A percentile compares a stretch with the other conserved stretches of the same genome.
phyloP scores from a whole-genome alignment of 2,888 invertebrate genomes.

The Clunio marinus region DNA sequence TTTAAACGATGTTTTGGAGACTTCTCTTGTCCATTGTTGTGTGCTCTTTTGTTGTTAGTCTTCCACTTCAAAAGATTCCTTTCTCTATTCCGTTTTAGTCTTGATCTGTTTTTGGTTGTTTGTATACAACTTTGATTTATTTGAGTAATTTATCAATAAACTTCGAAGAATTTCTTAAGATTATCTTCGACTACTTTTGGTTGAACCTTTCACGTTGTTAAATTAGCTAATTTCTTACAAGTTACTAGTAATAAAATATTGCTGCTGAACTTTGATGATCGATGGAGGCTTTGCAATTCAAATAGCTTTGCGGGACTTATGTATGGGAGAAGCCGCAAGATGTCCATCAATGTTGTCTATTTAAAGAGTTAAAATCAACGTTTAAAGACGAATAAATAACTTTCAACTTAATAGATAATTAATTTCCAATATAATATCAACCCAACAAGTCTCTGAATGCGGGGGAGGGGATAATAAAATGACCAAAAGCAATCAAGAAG shows the following conservation, averaged over 20 bases:
- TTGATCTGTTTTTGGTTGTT: constrained; percentile 25
- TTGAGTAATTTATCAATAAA: constrained; percentile 33
- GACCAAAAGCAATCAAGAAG: neutral
- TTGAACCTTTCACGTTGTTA: no score
- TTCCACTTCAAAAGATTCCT: constrained; percentile 14
- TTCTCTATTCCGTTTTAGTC: constrained; percentile 22
- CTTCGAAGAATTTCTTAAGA: constrained; percentile 14
- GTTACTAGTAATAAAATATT: neutral
- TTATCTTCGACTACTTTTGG: neutral
- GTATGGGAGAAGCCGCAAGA: constrained; percentile 1
- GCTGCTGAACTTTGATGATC: constrained; percentile 2
- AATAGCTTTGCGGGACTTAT: neutral
- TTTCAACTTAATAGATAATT: constrained; percentile 14
- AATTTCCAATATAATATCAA: constrained; percentile 29
- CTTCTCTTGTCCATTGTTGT: constrained; percentile 35
- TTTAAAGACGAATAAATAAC: constrained; percentile 13
- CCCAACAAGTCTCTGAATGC: constrained; percentile 1
- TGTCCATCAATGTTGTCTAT: neutral
- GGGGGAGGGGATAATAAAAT: neutral
- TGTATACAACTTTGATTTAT: constrained; percentile 31
- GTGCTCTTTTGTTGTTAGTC: neutral
- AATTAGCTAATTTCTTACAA: constrained; percentile 13
- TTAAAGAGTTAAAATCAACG: neutral
- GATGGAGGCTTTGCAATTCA: constrained; percentile 31
- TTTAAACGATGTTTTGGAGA: constrained; percentile 1